phyloP scores from a whole-genome alignment of 2,888 invertebrate genomes.

The Alloplasta piceator region DNA sequence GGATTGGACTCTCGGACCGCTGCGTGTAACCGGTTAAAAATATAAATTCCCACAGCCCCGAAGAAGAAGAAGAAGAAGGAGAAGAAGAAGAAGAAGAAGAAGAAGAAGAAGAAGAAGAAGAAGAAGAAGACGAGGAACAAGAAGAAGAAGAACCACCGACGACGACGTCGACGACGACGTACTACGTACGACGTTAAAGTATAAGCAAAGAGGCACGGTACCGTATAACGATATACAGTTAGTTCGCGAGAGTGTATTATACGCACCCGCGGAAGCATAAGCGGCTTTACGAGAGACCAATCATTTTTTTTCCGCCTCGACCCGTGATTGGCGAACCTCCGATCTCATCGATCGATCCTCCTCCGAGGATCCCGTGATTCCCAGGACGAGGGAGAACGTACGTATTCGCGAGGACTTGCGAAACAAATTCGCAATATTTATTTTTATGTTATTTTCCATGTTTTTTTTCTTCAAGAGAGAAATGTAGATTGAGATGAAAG shows the following conservation, averaged over 20 bases:
- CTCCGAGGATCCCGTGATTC: slow-evolving; percentile 11
- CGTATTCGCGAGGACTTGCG: no score
- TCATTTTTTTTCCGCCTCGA: slow-evolving; percentile 9
- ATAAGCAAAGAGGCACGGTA: slow-evolving; percentile 65
- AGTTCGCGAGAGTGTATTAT: slow-evolving; percentile 62
- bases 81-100: no score
- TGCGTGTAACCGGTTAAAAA: slow-evolving; percentile 76
- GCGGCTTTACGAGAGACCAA: slow-evolving; percentile 29
- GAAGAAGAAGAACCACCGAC: slow-evolving; percentile 40
- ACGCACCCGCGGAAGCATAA: slow-evolving; percentile 40
- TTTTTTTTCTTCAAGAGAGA: no score
- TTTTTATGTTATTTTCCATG: no score
- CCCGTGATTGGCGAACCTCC: background rate
- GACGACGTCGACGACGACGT: slow-evolving; percentile 7
- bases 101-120: slow-evolving; percentile 44
- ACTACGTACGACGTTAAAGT: no score
- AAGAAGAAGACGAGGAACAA: slow-evolving; percentile 39
- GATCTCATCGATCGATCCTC: slow-evolving; percentile 3
- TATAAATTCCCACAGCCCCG: slow-evolving; percentile 75
- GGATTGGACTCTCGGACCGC: slow-evolving; percentile 46
- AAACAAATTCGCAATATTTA: no score
- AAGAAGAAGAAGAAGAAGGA: no score
- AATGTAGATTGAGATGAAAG: slow-evolving; percentile 6
- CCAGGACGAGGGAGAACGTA: no score
- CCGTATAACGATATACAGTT: slow-evolving; percentile 78